phyloP scores from a whole-genome alignment of 2,113 vertebrate genomes.

The Dinomys branickii region DNA sequence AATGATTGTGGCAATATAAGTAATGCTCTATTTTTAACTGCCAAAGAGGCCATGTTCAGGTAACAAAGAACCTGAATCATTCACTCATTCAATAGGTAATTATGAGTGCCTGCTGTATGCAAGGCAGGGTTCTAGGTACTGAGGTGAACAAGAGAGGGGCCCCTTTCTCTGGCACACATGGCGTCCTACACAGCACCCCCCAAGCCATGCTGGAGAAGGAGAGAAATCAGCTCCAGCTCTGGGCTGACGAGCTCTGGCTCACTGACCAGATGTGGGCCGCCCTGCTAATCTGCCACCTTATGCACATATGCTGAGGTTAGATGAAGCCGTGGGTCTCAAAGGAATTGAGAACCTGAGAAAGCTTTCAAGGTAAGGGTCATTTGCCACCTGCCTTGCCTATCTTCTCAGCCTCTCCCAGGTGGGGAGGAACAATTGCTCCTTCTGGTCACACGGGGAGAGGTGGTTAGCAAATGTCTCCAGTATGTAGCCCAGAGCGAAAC shows the following conservation, averaged over 20 bases:
- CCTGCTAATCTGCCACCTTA: not conserved
- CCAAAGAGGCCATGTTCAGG: not conserved
- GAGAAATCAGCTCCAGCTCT: not conserved
- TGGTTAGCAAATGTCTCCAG: not conserved
- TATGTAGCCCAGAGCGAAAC: not conserved
- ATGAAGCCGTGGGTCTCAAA: not conserved
- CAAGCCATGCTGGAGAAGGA: not conserved
- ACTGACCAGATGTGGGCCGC: not conserved
- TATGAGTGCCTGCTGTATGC: not conserved
- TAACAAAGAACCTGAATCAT: not conserved
- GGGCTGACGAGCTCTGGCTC: not conserved
- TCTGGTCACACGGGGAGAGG: not conserved
- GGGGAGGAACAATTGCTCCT: not conserved
- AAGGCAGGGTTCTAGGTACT: no score
- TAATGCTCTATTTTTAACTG: constrained; percentile 29
- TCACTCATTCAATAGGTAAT: not conserved
- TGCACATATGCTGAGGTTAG: not conserved
- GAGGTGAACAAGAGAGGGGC: not conserved
- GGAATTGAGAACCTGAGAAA: not conserved
- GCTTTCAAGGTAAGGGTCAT: not conserved
- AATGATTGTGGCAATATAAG: not conserved
- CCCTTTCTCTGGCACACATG: not conserved
- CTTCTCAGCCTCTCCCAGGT: not conserved
- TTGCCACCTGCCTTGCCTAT: no score
- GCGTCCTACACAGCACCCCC: not conserved